A percentile compares a stretch with the other conserved stretches of the same genome.
Evolutionary conservation across 92 coral and sea anemone genomes (phyloP).

Genomic region (Zoanthus gigantus): DNA sequence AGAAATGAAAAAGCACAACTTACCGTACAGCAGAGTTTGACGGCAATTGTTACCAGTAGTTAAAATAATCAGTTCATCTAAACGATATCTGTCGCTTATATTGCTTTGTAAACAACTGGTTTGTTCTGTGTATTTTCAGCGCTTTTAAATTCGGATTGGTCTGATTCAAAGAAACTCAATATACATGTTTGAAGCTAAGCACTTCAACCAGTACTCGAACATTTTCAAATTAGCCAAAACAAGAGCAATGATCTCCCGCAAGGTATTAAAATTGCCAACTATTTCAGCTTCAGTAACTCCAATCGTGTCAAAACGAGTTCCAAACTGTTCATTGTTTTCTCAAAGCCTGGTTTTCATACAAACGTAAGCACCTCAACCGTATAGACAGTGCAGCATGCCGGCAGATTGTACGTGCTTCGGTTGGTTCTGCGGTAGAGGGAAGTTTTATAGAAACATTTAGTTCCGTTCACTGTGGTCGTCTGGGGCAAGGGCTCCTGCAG

Average conservation of each 20-base stretch:
- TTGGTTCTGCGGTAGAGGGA: no score
- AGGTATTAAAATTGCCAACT: not conserved
- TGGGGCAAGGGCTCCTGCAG: no score
- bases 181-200: not conserved
- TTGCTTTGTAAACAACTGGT: not conserved
- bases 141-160: not conserved
- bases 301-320: not conserved
- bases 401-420: no score
- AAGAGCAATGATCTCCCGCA: not conserved
- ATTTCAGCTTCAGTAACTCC: not conserved
- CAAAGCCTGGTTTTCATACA: no score
- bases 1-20: no score
- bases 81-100: not conserved
- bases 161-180: not conserved
- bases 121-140: not conserved
- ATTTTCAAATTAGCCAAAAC: not conserved
- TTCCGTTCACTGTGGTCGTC: no score
- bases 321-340: no score
- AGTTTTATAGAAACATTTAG: no score
- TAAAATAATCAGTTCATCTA: not conserved
- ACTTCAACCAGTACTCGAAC: not conserved
- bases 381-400: no score
- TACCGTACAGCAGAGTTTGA: no score
- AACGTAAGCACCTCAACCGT: no score
- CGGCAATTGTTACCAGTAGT: not conserved